Base-by-base conservation (phyloP, 2,797 vertebrate genomes). In the Atherinosoma microstoma region DNA sequence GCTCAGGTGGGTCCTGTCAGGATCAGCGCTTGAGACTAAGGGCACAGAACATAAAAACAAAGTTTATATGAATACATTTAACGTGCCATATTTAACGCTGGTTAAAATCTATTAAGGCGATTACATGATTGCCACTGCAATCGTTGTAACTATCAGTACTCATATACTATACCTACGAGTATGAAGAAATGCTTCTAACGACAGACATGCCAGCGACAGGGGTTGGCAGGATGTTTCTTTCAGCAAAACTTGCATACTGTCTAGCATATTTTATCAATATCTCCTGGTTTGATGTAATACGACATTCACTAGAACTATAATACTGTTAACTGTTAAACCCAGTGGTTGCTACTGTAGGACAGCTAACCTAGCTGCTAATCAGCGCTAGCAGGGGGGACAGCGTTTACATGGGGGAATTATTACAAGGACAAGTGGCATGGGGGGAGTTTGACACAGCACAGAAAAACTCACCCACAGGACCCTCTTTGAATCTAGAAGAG, bases 401-500 rank as follows among this genome's bases (percentile, higher is more conserved):
- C 29, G n/a, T 54, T 9, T 56, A 45, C 32, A 10, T 54, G 64
- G 34, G 13, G 38, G 42, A 8, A 18, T 13, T n/a, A 64, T n/a
- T 35, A 42, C 58, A 45, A 40, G 22, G 54, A 12, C 42, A 74
- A 64, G 47, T 20, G 60, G 58, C 42, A 3, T 22, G 6, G 38
- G 27, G 60, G 30, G 27, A 63, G 30, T 47, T n/a, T 6, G 16
- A 11, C 18, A 20, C 35, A 10, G 1, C 18, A 8, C 11, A 1
- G 30, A 18, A 60, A 36, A 24, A 84, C 89, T 91, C 86, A 94
- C 94, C 94, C 70, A 92, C 91, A 64, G 93, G 93, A 47, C 81
- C 92, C 34, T 94, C 94, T 91, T 89, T 94, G 29, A 81, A 84
- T 79, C 87, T 94, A 24, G 92, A 90, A n/a, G 91, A 92, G 40